These are phyloP conservation scores for Hemibagrus wyckioides DNA, from an alignment of 2,113 vertebrate genomes.

Conservation along the genomic window DNA sequence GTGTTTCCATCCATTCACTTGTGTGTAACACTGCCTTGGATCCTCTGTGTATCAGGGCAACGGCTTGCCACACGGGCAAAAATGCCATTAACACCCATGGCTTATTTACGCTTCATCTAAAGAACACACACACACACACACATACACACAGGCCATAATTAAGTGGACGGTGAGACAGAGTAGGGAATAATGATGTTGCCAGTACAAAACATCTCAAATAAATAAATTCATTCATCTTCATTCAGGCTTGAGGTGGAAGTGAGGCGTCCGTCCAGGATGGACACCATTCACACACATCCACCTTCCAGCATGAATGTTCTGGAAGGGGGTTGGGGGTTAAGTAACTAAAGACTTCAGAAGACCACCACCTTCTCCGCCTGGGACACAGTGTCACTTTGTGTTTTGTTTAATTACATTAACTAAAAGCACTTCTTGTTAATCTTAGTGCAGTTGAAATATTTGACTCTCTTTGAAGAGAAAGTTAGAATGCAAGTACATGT, in stretches of 20 bases:
- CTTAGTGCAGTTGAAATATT: background rate
- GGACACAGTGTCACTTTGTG: background rate
- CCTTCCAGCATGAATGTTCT: background rate
- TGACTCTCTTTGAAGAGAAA: background rate
- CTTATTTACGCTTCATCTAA: constrained; percentile 32
- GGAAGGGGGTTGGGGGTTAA: too few species aligned
- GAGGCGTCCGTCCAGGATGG: background rate
- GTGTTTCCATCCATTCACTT: constrained; percentile 62
- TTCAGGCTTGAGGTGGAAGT: constrained; percentile 1
- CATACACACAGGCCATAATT: constrained; percentile 1
- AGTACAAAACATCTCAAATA: background rate
- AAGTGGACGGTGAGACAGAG: background rate
- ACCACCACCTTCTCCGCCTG: background rate
- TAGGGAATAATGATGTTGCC: constrained; percentile 12
- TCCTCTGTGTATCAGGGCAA: constrained; percentile 20
- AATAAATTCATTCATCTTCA: constrained; percentile 7
- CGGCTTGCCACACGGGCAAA: constrained; percentile 8
- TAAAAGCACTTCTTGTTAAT: background rate
- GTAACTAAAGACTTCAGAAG: background rate
- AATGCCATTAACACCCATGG: constrained; percentile 28
- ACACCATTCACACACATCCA: background rate
- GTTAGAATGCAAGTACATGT: background rate
- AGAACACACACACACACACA: constrained; percentile 12
- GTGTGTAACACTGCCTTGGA: constrained; percentile 76
- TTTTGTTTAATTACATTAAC: background rate